phyloP scores from a whole-genome alignment of 2,888 invertebrate species.

The Mayetiola destructor region DNA sequence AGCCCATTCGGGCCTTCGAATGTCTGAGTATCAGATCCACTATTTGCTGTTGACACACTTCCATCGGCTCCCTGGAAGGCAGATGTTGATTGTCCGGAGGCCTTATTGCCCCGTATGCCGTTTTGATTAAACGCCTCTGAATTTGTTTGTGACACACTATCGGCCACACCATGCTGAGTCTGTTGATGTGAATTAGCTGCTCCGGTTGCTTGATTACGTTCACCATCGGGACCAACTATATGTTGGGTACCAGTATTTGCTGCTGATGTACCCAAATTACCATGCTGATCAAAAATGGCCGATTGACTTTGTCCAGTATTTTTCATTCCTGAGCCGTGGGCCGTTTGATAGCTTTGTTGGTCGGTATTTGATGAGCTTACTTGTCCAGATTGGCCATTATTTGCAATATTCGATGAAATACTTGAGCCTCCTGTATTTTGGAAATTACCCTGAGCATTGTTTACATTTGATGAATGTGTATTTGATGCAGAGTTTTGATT shows the following conservation, averaged over 20 bases:
- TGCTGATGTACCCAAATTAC: slow-evolving; percentile 27
- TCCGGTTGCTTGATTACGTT: slow-evolving; percentile 25
- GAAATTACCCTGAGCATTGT: slow-evolving; percentile 21
- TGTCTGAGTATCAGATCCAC: slow-evolving; percentile 29
- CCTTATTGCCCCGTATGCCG: slow-evolving; percentile 1
- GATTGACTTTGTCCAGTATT: slow-evolving; percentile 31
- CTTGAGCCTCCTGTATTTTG: slow-evolving; percentile 29
- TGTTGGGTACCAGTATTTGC: slow-evolving; percentile 29
- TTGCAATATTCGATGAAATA: slow-evolving; percentile 29
- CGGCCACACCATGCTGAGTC: slow-evolving; percentile 23
- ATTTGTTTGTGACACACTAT: slow-evolving; percentile 2
- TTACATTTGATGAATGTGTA: slow-evolving; percentile 24
- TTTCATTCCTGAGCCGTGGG: slow-evolving; percentile 21
- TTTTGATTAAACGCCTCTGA: slow-evolving; percentile 1
- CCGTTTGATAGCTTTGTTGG: slow-evolving; percentile 24
- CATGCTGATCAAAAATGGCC: slow-evolving; percentile 26
- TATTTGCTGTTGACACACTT: slow-evolving; percentile 20
- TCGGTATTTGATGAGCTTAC: slow-evolving; percentile 30
- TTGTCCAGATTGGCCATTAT: slow-evolving; percentile 29
- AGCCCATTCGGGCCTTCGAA: slow-evolving; percentile 21
- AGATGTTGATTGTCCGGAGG: background rate
- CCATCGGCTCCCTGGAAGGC: background rate
- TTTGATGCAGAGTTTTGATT: slow-evolving; percentile 22
- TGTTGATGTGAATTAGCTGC: slow-evolving; percentile 26
- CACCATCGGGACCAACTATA: slow-evolving; percentile 20